Evolutionary conservation across 2,113 vertebrate genomes (phyloP).

Genomic region (Pithys albifrons): DNA sequence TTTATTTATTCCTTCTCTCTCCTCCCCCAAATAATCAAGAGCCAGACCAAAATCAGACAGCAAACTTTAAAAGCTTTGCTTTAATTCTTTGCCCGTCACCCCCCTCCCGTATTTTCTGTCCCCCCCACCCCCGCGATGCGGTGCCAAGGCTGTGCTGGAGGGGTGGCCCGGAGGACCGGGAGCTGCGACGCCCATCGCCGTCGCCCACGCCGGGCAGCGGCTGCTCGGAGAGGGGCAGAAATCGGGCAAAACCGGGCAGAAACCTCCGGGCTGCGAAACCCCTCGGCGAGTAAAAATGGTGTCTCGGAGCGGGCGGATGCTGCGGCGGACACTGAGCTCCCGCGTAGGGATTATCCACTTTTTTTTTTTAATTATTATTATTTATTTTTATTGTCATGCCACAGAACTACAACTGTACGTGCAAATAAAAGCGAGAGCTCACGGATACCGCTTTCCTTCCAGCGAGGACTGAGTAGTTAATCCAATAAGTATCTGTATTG

Average conservation of each 20-base stretch:
- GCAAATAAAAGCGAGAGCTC: slow-evolving; percentile 43
- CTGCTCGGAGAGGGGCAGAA: not conserved
- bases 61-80: slow-evolving; percentile 16
- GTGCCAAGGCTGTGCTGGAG: not conserved
- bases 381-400: not conserved
- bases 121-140: not conserved
- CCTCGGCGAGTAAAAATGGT: not conserved
- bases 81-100: no score
- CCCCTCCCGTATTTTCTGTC: not conserved
- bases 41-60: not conserved
- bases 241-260: not conserved
- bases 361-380: not conserved
- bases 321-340: slow-evolving; percentile 41
- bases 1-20: not conserved
- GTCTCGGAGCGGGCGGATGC: slow-evolving; percentile 3
- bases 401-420: slow-evolving; percentile 27
- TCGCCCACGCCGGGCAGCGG: slow-evolving; percentile 3
- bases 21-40: not conserved
- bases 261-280: not conserved
- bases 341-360: not conserved
- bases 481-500: slow-evolving; percentile 50
- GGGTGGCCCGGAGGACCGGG: not conserved
- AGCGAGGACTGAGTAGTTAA: slow-evolving; percentile 48
- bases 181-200: not conserved
- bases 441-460: slow-evolving; percentile 24